Evolutionary conservation across 2,888 invertebrate species (phyloP), one percentile per base, ranked within the genome.

Genomic region (Hirtodrosophila alboralis): DNA sequence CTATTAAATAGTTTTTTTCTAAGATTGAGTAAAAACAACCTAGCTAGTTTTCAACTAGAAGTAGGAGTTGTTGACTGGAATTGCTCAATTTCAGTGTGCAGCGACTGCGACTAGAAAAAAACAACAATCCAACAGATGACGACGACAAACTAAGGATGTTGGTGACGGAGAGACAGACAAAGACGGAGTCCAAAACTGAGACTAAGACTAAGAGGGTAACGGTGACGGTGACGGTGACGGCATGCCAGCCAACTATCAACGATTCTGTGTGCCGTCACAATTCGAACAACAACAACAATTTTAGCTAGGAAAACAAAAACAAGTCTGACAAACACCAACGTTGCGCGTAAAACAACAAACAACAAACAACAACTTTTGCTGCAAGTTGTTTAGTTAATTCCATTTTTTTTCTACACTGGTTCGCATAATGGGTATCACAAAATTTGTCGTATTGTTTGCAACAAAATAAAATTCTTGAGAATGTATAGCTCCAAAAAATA

Each of bases 21-120:
- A 52, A 59, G 56, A 51, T 62, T 44, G 58, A 45, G 66, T 41
- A 75, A 67, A 75, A 72, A 76, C 79, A 70, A 68, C 67, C 66
- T 79, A 72, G 80, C 71, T 79, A 75, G 70, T 85, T 85, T 75
- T 79, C 80, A 83, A 69, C 73, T 75, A 73, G 84, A 85, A 83
- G 79, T 79, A 79, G 86, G 76, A 86, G 84, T 81, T 84, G 76
- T 84, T 80, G 84, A 79, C 84, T 85, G 76, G 84, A 86, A 81
- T 86, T 81, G 81, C 86, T 86, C 86, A 81, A 81, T 81, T 81
- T 86, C 84, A 79, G 85, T 78, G 78, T 72, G 62, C 72, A 53
- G 59, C 57, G 43, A 44, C 60, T 1, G 16, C 26, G 36, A 52
- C 70, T 61, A 60, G 67, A 54, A 58, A 75, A n/a, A n/a, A n/a